Conservation (phyloP, 2,888 invertebrate species). For the Tuta absoluta region DNA sequence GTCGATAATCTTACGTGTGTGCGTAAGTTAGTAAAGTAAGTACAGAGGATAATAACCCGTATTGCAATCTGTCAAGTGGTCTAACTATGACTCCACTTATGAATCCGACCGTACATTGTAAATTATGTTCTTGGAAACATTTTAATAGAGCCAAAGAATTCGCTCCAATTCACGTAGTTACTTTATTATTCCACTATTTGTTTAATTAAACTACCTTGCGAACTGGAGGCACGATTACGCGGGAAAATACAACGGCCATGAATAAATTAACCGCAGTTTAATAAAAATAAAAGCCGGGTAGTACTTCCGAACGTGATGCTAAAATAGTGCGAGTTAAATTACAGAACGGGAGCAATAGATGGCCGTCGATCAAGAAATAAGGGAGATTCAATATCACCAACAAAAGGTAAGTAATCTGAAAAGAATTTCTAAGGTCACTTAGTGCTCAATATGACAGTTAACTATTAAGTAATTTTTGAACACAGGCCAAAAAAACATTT, state of each 20-base stretch:
- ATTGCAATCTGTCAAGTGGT: no score
- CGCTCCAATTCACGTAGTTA: slow-evolving; percentile 33
- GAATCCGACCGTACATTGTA: neutral
- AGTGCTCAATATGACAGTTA: no score
- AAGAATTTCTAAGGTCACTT: no score
- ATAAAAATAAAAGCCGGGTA: slow-evolving; percentile 37
- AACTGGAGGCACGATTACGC: slow-evolving; percentile 13
- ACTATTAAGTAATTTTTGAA: no score
- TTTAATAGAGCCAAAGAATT: neutral
- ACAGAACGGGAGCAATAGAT: slow-evolving; percentile 66
- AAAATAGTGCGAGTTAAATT: slow-evolving; percentile 71
- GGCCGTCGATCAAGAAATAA: no score
- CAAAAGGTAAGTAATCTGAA: no score
- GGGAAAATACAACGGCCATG: slow-evolving; percentile 21
- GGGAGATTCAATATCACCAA: no score
- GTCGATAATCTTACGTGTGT: no score
- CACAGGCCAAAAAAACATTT: no score
- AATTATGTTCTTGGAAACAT: neutral
- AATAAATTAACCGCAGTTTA: slow-evolving; percentile 30
- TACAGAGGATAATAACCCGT: no score
- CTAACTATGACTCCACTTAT: no score
- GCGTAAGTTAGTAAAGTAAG: no score
- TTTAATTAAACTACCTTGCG: slow-evolving; percentile 21
- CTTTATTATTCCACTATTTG: slow-evolving; percentile 17
- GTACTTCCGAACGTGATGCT: slow-evolving; percentile 55